Base-by-base conservation (phyloP, 1,140 invertebrate genomes). In the Lepidurus arcticus region DNA sequence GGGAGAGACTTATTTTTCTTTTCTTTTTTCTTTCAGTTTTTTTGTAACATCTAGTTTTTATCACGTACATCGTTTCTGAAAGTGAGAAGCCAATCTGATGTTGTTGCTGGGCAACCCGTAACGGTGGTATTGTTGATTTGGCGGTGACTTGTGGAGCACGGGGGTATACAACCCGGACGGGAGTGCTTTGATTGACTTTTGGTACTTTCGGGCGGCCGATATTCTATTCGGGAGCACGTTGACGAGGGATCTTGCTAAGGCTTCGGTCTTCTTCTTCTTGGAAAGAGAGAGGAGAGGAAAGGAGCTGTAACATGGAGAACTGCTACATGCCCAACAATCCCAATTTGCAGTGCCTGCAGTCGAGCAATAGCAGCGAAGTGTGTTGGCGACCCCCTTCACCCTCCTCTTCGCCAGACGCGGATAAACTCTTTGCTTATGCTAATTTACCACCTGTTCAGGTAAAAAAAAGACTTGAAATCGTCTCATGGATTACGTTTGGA, bases 301-400 rank as follows among this genome's bases (percentile, higher is more conserved):
- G 73, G 75, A 47, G 73, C 73, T 34, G 34, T 34, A 34, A 34
- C 65, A 80, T 80, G 79, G 79, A 80, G 75, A 80, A 73, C 76
- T 80, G 79, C 73, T 80, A 80, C 76, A 73, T 80, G 43, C 79
- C 79, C 10, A 80, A 80, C 76, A 80, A 80, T 80, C 79, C 79
- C 65, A 80, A 80, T 77, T 80, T 80, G 53, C 53, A 65, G 53
- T 65, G 53, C 53, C 8, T 65, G 21, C 53, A 65, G 53, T 65
- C 53, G 13, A 65, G 53, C 53, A 65, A 65, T 65, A 65, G 53
- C 53, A 65, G 53, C 53, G 53, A 65, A 16, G 53, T 65, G 53
- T 65, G 53, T 65, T 65, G 53, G 53, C 53, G 53, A 65, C 53
- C 53, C 7, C 53, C 53, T 13, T 65, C 53, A 7, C 53, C 53